Evolutionary conservation across 2,113 vertebrate species (phyloP).

Genomic region (Scalopus aquaticus): DNA sequence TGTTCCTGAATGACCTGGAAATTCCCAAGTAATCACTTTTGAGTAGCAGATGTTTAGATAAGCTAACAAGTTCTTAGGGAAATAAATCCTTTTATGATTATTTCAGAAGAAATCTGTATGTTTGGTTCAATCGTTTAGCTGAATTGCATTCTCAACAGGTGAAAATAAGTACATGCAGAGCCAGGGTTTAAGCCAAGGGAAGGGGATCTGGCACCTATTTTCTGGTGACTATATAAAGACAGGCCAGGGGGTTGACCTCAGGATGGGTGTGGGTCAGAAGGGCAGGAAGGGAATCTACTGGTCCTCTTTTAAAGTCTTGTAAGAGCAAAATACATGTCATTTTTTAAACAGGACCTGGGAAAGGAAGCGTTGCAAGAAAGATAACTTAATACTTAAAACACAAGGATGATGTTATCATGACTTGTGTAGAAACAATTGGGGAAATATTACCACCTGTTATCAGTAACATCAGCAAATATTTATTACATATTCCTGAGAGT

Average conservation of each 20-base stretch:
- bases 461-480: not conserved
- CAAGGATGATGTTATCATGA: not conserved
- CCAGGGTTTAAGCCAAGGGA: not conserved
- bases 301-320: constrained; percentile 43
- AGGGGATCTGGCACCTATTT: constrained; percentile 74
- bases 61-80: constrained; percentile 72
- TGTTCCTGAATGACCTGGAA: constrained; percentile 74
- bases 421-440: not conserved
- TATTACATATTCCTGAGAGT: not conserved
- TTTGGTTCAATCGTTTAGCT: constrained; percentile 33
- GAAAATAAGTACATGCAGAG: constrained; percentile 72
- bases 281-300: constrained; percentile 69
- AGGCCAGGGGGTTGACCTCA: constrained; percentile 63
- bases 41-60: constrained; percentile 78
- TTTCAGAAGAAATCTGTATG: constrained; percentile 64
- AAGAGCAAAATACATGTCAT: not conserved
- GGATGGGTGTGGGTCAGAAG: constrained; percentile 68
- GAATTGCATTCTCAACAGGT: constrained; percentile 68
- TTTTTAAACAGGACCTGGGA: not conserved
- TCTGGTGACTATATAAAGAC: constrained; percentile 54
- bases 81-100: constrained; percentile 74
- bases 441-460: not conserved
- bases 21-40: constrained; percentile 76
- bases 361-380: constrained; percentile 50
- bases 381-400: constrained; percentile 22